Evolutionary conservation across 2,113 vertebrate genomes (phyloP).

Genomic region (Megalops atlanticus): DNA sequence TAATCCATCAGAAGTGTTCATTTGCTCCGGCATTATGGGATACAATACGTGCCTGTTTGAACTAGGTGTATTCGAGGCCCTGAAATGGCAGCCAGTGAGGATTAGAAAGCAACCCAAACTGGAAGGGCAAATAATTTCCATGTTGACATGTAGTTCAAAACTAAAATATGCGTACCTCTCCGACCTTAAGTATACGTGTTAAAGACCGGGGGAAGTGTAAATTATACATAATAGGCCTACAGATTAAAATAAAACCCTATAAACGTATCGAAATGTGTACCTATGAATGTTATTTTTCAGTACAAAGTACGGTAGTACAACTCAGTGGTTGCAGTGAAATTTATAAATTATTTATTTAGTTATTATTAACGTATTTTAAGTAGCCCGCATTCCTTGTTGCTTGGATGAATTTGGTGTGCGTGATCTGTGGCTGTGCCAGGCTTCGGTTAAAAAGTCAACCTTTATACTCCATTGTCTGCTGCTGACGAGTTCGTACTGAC

Average conservation of each 20-base stretch:
- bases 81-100: not conserved
- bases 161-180: not conserved
- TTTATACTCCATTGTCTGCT: conserved; percentile 59
- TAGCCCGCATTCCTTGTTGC: not conserved
- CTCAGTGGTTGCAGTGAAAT: too few species aligned
- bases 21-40: not conserved
- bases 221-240: too few species aligned
- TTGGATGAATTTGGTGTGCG: not conserved
- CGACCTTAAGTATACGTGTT: too few species aligned
- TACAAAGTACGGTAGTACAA: too few species aligned
- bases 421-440: not conserved
- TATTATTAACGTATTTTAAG: too few species aligned
- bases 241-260: too few species aligned
- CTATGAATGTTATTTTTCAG: too few species aligned
- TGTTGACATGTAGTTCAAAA: not conserved
- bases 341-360: too few species aligned
- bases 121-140: not conserved
- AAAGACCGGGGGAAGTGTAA: too few species aligned
- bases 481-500: conserved; percentile 82
- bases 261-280: too few species aligned
- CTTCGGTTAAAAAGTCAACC: not conserved
- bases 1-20: conserved; percentile 1
- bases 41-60: not conserved
- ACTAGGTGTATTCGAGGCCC: not conserved
- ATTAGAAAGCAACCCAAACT: not conserved